A percentile compares a stretch with the other conserved stretches of the same genome.
Evolutionary conservation across 2,797 vertebrate genomes (phyloP).

Genomic region (Meda fulgida): DNA sequence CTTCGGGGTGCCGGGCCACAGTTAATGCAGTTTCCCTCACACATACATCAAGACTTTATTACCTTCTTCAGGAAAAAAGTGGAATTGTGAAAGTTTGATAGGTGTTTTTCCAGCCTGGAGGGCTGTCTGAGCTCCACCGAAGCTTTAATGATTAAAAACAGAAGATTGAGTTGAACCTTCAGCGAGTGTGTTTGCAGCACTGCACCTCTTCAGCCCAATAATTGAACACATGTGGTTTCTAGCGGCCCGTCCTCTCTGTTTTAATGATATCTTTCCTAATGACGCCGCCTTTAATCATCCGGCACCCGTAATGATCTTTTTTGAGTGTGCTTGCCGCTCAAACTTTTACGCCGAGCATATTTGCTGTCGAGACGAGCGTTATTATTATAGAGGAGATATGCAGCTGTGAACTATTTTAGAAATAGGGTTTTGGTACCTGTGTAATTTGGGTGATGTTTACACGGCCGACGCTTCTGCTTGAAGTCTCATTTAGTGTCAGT

Average conservation of each 20-base stretch:
- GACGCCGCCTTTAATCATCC: slow-evolving; percentile 46
- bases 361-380: slow-evolving; percentile 21
- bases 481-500: slow-evolving; percentile 43
- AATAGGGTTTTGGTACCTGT: slow-evolving; percentile 35
- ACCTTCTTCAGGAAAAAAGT: slow-evolving; percentile 38
- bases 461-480: slow-evolving; percentile 23
- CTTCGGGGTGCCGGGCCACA: slow-evolving; percentile 22
- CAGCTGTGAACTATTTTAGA: slow-evolving; percentile 41
- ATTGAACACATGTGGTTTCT: slow-evolving; percentile 39
- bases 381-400: slow-evolving; percentile 40
- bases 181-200: slow-evolving; percentile 39
- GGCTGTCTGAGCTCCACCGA: slow-evolving; percentile 28
- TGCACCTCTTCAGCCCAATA: slow-evolving; percentile 36
- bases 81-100: slow-evolving; percentile 48
- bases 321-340: neutral
- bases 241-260: slow-evolving; percentile 33
- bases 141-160: slow-evolving; percentile 50
- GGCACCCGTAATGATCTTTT: slow-evolving; percentile 39
- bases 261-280: slow-evolving; percentile 52
- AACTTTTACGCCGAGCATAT: neutral
- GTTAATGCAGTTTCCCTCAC: slow-evolving; percentile 37
- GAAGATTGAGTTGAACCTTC: slow-evolving; percentile 44
- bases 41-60: slow-evolving; percentile 49
- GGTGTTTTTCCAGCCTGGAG: slow-evolving; percentile 46
- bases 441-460: slow-evolving; percentile 49